phyloP scores from a whole-genome alignment of 2,888 invertebrate species.

The Girardia tigrina region DNA sequence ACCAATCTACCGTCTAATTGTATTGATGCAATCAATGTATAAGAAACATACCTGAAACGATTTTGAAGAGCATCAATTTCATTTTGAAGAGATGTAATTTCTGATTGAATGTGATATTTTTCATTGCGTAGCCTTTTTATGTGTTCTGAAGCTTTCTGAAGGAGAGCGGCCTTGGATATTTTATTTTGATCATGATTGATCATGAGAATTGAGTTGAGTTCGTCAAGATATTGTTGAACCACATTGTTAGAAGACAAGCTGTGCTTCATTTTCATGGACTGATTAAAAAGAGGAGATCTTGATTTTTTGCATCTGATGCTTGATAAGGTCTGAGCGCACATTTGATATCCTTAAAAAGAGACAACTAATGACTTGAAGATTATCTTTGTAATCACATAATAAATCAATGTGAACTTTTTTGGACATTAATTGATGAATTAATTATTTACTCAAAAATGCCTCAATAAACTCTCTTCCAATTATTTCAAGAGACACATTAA shows the following conservation, averaged over 20 bases:
- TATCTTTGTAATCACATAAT: too few relatives aligned
- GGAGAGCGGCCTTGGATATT: conserved; percentile 27
- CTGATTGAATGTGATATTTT: neutral
- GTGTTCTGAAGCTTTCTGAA: conserved; percentile 21
- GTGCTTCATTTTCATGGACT: neutral
- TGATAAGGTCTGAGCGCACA: neutral
- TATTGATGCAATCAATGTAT: neutral
- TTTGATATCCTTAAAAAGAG: neutral
- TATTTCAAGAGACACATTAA: too few relatives aligned
- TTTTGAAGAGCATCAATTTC: conserved; percentile 30
- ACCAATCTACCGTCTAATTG: too few relatives aligned
- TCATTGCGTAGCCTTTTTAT: conserved; percentile 17
- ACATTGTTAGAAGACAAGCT: neutral
- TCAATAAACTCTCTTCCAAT: too few relatives aligned
- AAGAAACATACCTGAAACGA: conserved; percentile 16
- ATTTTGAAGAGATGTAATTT: neutral
- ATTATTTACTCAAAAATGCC: too few relatives aligned
- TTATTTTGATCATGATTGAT: neutral
- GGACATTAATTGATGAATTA: too few relatives aligned
- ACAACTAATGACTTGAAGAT: neutral
- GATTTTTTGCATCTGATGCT: neutral
- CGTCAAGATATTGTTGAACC: conserved; percentile 2
- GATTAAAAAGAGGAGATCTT: neutral
- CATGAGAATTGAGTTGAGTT: neutral
- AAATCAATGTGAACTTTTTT: too few relatives aligned